phyloP scores from a whole-genome alignment of 2,888 invertebrate genomes.

The Caenorhabditis sp. region DNA sequence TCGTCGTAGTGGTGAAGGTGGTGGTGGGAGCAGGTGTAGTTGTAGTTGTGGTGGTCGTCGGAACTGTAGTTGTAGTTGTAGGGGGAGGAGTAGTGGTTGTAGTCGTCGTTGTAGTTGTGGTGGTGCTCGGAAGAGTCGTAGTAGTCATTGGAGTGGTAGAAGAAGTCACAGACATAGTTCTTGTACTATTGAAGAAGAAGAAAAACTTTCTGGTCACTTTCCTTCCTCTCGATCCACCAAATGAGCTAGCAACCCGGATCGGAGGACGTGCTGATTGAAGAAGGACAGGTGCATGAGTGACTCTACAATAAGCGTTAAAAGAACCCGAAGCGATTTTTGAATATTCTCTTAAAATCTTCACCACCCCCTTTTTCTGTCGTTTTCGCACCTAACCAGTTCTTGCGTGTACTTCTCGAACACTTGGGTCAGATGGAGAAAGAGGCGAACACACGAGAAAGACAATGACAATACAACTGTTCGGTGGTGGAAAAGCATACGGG shows the following conservation, averaged over 20 bases:
- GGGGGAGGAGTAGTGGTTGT: conserved; percentile 35
- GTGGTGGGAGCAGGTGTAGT: conserved; percentile 48
- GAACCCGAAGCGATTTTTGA: conserved; percentile 3
- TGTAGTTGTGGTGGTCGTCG: conserved; percentile 30
- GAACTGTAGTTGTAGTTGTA: neutral
- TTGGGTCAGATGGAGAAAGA: conserved; percentile 19
- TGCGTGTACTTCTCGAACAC: conserved; percentile 44
- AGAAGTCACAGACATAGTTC: conserved; percentile 22
- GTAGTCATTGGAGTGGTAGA: conserved; percentile 7
- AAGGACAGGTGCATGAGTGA: conserved; percentile 43
- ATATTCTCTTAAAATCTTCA: conserved; percentile 21
- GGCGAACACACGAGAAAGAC: conserved; percentile 18
- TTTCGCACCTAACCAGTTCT: conserved; percentile 45
- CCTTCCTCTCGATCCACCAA: conserved; percentile 48
- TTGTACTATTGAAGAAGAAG: conserved; percentile 61
- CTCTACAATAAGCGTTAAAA: conserved; percentile 58
- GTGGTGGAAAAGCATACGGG: conserved; percentile 38
- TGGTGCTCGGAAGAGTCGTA: conserved; percentile 9
- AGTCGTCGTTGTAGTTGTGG: conserved; percentile 29
- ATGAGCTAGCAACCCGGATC: conserved; percentile 47
- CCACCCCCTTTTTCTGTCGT: conserved; percentile 1
- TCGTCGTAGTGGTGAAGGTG: conserved; percentile 8
- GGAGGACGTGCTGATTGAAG: conserved; percentile 56
- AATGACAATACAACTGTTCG: conserved; percentile 59
- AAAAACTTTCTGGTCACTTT: conserved; percentile 65